Conservation (phyloP, 2,888 invertebrate species). For the Protodeltote pygarga region DNA sequence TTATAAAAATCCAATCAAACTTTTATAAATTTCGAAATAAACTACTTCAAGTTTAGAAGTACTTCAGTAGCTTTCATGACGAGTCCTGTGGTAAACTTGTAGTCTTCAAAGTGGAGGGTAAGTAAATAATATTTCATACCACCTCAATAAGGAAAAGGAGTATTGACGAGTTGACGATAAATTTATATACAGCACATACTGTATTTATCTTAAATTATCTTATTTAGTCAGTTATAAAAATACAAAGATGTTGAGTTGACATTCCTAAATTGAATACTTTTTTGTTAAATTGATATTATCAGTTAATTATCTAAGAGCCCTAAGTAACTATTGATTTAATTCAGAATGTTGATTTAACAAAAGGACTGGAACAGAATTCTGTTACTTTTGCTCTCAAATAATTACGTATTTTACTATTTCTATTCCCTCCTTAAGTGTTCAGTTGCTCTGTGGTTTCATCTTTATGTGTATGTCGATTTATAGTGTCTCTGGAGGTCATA, state of each 20-base stretch:
- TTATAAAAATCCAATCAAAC: conserved; percentile 26
- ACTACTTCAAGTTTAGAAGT: conserved; percentile 21
- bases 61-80: conserved; percentile 17
- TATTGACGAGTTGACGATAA: too few species aligned
- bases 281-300: too few species aligned
- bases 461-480: conserved; percentile 17
- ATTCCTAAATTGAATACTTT: too few species aligned
- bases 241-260: too few species aligned
- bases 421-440: conserved; percentile 11
- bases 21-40: conserved; percentile 26
- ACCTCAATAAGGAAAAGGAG: conserved; percentile 3
- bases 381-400: conserved; percentile 21
- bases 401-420: conserved; percentile 10
- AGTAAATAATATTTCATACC: background rate
- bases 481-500: conserved; percentile 8
- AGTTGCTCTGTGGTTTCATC: background rate
- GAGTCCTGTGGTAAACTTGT: conserved; percentile 16
- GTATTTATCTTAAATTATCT: too few species aligned
- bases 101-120: conserved; percentile 1
- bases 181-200: too few species aligned
- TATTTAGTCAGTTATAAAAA: too few species aligned
- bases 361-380: conserved; percentile 1
- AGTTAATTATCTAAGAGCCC: background rate
- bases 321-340: conserved; percentile 18
- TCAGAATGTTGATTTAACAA: conserved; percentile 18